These are phyloP conservation scores for Podarcis cretensis DNA, from an alignment of 2,113 vertebrate species.

Conservation along the genomic window DNA sequence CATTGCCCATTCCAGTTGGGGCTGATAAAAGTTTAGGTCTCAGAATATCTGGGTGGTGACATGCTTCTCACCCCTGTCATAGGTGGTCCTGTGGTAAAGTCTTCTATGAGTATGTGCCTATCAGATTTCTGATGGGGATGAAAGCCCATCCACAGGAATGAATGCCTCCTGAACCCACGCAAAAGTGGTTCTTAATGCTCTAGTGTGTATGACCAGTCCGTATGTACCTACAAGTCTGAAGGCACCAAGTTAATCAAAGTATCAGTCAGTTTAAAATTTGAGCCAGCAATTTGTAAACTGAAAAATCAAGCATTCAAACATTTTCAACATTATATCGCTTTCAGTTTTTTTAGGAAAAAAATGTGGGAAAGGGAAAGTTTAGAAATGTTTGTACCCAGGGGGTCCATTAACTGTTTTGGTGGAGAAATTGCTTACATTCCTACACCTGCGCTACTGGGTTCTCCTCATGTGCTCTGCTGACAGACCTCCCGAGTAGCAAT, in stretches of 20 bases:
- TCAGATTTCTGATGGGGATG: too few relatives aligned
- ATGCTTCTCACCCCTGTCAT: too few relatives aligned
- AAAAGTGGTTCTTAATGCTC: not conserved
- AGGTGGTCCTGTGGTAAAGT: too few relatives aligned
- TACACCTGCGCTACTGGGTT: constrained; percentile 78
- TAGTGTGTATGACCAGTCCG: not conserved
- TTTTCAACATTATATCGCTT: constrained; percentile 70
- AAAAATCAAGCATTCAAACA: constrained; percentile 69
- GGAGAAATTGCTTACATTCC: constrained; percentile 60
- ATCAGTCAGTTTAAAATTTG: not conserved
- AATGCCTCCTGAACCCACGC: too few relatives aligned
- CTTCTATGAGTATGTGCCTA: too few relatives aligned
- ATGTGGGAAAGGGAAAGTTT: constrained; percentile 65
- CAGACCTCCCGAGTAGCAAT: constrained; percentile 83
- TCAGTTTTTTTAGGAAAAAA: constrained; percentile 35
- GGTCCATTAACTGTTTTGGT: constrained; percentile 67
- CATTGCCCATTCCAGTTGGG: not conserved
- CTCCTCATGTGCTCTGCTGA: constrained; percentile 70
- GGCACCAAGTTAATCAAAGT: not conserved
- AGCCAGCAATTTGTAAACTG: constrained; percentile 59
- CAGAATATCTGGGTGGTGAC: not conserved
- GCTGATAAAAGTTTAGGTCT: not conserved
- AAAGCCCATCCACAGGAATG: not conserved
- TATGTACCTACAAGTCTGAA: not conserved
- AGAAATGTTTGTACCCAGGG: constrained; percentile 74